Evolutionary conservation across 1,140 invertebrate genomes (phyloP).

Genomic region (Scaptomyza montana): DNA sequence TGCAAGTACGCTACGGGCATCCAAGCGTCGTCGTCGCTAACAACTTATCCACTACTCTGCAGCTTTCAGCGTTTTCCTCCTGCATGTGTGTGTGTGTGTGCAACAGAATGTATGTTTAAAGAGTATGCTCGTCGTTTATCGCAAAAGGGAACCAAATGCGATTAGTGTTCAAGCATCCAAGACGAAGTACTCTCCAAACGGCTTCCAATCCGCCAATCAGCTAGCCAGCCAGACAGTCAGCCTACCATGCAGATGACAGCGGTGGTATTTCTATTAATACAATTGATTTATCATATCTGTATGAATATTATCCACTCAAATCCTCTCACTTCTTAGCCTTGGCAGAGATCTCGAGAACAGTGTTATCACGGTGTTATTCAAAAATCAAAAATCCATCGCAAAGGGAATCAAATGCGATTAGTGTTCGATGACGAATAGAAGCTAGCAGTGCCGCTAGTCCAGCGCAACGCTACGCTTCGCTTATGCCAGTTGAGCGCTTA

Average conservation of each 20-base stretch:
- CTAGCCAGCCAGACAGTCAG: conserved; percentile 4
- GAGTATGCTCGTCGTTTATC: conserved; percentile 58
- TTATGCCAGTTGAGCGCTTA: conserved; percentile 72
- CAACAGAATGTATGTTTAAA: conserved; percentile 1
- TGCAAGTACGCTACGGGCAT: conserved; percentile 67
- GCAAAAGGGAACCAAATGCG: conserved; percentile 75
- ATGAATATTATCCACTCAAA: conserved; percentile 12
- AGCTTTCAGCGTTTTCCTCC: conserved; percentile 34
- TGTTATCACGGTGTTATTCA: conserved; percentile 11
- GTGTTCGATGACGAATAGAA: conserved; percentile 68
- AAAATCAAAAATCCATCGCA: conserved; percentile 65
- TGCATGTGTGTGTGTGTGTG: conserved; percentile 10
- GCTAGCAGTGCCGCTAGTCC: conserved; percentile 41
- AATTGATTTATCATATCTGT: conserved; percentile 8
- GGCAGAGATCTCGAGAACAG: conserved; percentile 10
- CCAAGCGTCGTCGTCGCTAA: conserved; percentile 51
- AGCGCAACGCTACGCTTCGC: conserved; percentile 55
- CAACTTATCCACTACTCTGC: conserved; percentile 21
- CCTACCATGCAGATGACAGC: not conserved
- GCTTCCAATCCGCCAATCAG: not conserved
- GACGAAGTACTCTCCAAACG: conserved; percentile 36
- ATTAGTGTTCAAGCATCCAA: conserved; percentile 72
- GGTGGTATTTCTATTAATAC: conserved; percentile 12
- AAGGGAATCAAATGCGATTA: conserved; percentile 82
- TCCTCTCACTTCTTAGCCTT: conserved; percentile 13